phyloP scores from a whole-genome alignment of 2,113 vertebrate species.

The Himantopus leucocephalus region DNA sequence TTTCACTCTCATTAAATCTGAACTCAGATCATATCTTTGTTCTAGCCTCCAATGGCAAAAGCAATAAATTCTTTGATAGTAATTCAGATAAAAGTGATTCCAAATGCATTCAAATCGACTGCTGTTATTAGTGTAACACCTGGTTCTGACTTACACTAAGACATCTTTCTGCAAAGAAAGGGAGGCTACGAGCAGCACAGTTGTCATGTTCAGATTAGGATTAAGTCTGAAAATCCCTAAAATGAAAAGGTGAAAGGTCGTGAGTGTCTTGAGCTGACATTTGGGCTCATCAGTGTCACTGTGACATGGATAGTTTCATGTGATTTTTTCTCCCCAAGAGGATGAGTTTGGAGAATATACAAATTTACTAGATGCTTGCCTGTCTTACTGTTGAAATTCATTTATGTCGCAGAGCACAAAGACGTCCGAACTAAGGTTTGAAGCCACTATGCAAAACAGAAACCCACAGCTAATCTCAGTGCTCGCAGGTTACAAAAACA shows the following conservation, averaged over 20 bases:
- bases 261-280: neutral
- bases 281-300: neutral
- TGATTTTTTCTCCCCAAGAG: neutral
- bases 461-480: neutral
- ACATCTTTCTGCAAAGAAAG: neutral
- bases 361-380: neutral
- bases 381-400: neutral
- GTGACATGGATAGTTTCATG: neutral
- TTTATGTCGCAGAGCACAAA: neutral
- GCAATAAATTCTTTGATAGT: neutral
- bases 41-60: neutral
- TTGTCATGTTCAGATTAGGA: neutral
- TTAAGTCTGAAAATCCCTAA: neutral
- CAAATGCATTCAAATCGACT: neutral
- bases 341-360: neutral
- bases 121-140: fast-evolving
- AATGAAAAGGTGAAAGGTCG: fast-evolving
- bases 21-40: neutral
- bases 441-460: neutral
- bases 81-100: neutral
- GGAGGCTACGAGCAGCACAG: fast-evolving
- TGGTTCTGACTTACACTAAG: fast-evolving
- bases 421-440: neutral
- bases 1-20: neutral
- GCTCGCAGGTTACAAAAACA: neutral